Evolutionary conservation across 2,888 invertebrate species (phyloP), one percentile per base, ranked within the genome.

Genomic region (Germaria angustata): DNA sequence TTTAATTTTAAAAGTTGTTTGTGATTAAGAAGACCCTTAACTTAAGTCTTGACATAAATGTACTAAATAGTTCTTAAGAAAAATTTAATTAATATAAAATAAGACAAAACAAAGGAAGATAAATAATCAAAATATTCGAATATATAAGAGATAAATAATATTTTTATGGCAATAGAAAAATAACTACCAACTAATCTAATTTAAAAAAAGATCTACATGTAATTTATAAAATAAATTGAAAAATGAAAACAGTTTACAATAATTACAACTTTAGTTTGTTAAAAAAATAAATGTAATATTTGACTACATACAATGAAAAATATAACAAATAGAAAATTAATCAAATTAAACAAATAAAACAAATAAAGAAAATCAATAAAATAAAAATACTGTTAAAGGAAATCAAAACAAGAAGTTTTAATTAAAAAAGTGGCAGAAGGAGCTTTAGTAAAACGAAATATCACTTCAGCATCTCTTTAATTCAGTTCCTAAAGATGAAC

Each of bases 251-350:
- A 78, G 81, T 81, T 61, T 82, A 81, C 78, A 85, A 80, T 73
- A 68, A 83, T 78, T 68, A 80, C 78, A 65, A 80, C 71, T 59
- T 76, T 73, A 79, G 77, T 65, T 84, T 85, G 81, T 78, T 80
- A 84, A 66, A 44, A n/a, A 6, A 28, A 28, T 28, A 80, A 81
- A 85, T 83, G 84, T 85, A 83, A 81, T 78, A 84, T 81, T 84
- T 57, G 85, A 76, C 71, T n/a, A 71, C 84, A 72, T 79, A 69
- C 73, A 86, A 81, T 82, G 77, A 80, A 79, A 69, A 79, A 51
- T 59, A 57, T 20, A 32, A 39, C 41, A 44, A 32, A 73, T 11
- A 59, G 39, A 71, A 65, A 36, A 66, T 24, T 39, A 65, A 51
- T 32, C 22, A 55, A 53, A 22, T 22, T 22, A 11, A n/a, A 49